These are phyloP conservation scores for Rhogogaster chlorosoma DNA, from an alignment of 2,888 invertebrate species.

Conservation along the genomic window DNA sequence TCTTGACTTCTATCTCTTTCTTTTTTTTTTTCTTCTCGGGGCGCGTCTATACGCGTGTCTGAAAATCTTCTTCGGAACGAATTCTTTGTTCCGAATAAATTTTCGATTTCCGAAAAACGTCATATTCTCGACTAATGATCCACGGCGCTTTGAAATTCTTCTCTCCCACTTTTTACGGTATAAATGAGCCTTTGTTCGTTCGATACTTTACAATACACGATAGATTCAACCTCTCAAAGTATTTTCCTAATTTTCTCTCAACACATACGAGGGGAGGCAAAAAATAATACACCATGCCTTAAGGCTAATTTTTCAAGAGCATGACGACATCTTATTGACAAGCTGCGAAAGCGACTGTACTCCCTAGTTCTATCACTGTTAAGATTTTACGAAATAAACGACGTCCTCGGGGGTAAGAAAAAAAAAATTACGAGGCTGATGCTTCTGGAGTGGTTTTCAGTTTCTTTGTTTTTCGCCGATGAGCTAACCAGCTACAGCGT, in stretches of 20 bases:
- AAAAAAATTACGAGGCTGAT: neutral
- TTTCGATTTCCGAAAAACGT: neutral
- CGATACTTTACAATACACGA: neutral
- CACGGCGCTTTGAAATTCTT: neutral
- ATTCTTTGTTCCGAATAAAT: neutral
- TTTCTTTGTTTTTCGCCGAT: neutral
- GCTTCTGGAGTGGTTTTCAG: neutral
- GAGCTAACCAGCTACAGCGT: slow-evolving; percentile 6
- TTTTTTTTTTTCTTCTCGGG: neutral
- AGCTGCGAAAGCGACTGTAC: neutral
- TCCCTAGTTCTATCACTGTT: neutral
- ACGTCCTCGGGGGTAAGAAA: neutral
- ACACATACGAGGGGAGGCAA: neutral
- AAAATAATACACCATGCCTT: neutral
- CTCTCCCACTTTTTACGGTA: neutral
- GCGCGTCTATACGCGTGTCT: neutral
- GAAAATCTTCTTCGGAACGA: neutral
- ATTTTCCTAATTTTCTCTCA: neutral
- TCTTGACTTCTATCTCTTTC: too few relatives aligned
- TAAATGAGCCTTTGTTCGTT: neutral
- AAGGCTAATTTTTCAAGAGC: slow-evolving; percentile 1
- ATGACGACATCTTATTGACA: neutral
- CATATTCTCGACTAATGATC: neutral
- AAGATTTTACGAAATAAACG: neutral
- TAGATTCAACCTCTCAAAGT: neutral